Conservation (phyloP, 2,888 invertebrate genomes). For the Dryobota labecula region DNA sequence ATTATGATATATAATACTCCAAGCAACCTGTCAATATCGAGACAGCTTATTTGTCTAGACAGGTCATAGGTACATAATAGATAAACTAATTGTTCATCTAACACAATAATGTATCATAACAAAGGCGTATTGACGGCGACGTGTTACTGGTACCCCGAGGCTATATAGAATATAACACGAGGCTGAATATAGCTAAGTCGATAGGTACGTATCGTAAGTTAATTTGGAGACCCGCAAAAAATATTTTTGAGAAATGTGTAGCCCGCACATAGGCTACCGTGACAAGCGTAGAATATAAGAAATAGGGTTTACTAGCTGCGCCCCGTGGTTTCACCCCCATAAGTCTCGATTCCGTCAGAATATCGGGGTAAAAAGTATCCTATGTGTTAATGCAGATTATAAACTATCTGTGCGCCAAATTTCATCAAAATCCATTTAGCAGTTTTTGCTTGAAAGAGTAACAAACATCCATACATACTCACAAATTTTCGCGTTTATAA, state of each 20-base stretch:
- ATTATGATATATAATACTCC: not conserved
- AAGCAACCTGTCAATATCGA: slow-evolving; percentile 35
- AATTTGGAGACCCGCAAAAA: not conserved
- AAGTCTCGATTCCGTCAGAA: too few species aligned
- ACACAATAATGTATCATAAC: slow-evolving; percentile 37
- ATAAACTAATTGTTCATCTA: slow-evolving; percentile 55
- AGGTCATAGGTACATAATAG: slow-evolving; percentile 64
- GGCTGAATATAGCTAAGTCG: not conserved
- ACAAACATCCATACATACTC: too few species aligned
- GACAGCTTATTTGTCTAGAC: slow-evolving; percentile 67
- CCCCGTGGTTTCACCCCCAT: too few species aligned
- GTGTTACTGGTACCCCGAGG: slow-evolving; percentile 33
- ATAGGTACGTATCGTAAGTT: slow-evolving; percentile 22
- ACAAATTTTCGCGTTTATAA: too few species aligned
- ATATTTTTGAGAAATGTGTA: not conserved
- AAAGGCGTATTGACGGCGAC: slow-evolving; percentile 26
- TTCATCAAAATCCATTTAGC: too few species aligned
- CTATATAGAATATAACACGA: slow-evolving; percentile 1
- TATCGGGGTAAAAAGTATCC: too few species aligned
- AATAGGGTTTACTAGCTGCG: too few species aligned
- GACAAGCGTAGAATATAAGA: not conserved
- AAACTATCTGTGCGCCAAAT: too few species aligned
- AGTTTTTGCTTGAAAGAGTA: too few species aligned
- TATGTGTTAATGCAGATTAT: too few species aligned
- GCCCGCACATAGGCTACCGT: not conserved